These are phyloP conservation scores for Nothobranchius furzeri DNA, from an alignment of 2,113 vertebrate species.

Conservation along the genomic window DNA sequence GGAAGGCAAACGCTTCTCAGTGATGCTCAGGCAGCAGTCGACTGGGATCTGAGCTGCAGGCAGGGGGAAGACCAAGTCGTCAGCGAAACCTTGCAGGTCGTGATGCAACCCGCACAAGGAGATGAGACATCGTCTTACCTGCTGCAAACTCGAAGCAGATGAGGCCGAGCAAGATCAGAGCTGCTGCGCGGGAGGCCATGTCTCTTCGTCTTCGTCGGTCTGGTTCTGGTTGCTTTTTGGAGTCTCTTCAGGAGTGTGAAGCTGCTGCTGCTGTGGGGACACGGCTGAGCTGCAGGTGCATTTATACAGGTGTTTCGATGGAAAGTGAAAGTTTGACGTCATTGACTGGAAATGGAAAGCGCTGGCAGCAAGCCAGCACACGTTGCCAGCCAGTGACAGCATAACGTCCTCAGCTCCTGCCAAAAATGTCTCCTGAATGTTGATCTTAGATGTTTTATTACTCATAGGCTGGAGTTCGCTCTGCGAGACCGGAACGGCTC, in stretches of 20 bases:
- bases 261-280: slow-evolving; percentile 15
- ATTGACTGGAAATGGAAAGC: slow-evolving; percentile 38
- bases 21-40: slow-evolving; percentile 50
- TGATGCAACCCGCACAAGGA: too few species aligned
- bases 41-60: slow-evolving; percentile 33
- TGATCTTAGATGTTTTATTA: neutral
- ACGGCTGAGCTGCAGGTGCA: neutral
- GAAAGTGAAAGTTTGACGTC: slow-evolving; percentile 54
- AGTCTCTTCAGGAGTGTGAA: slow-evolving; percentile 27
- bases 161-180: slow-evolving; percentile 54
- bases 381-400: neutral
- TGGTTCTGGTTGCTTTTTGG: neutral
- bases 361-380: neutral
- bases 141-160: slow-evolving; percentile 29
- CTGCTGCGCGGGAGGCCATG: slow-evolving; percentile 54
- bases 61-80: neutral
- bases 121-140: slow-evolving; percentile 42
- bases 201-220: neutral
- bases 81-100: too few species aligned
- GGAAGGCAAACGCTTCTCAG: slow-evolving; percentile 7
- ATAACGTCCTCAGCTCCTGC: neutral
- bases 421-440: neutral
- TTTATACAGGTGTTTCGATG: slow-evolving; percentile 43
- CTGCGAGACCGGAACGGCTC: too few species aligned
- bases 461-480: neutral